These are phyloP conservation scores for Helicoverpa assulta DNA, from an alignment of 2,888 invertebrate species.

Conservation along the genomic window DNA sequence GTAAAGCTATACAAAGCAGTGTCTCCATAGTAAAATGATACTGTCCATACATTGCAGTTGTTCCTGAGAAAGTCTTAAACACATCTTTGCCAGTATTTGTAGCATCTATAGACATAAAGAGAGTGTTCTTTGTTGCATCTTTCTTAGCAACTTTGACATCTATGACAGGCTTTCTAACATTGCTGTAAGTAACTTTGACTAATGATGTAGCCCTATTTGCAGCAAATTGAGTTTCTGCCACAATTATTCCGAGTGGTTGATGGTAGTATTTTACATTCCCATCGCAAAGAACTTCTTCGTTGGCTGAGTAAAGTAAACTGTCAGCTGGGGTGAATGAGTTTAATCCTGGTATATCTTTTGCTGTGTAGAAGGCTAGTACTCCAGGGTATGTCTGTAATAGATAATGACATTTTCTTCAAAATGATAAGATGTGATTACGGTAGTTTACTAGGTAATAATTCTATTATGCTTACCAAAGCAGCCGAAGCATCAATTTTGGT, in stretches of 20 bases:
- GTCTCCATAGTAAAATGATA: constrained; percentile 94
- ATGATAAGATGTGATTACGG: too few relatives aligned
- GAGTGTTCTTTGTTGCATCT: constrained; percentile 15
- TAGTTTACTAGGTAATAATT: background rate
- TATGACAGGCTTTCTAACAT: constrained; percentile 63
- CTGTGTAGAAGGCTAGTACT: constrained; percentile 91
- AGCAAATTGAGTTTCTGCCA: constrained; percentile 87
- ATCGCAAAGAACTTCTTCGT: constrained; percentile 76
- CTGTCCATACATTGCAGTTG: constrained; percentile 88
- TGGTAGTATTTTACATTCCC: constrained; percentile 68
- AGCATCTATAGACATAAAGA: constrained; percentile 13
- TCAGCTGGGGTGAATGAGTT: constrained; percentile 88
- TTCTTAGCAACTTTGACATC: constrained; percentile 33
- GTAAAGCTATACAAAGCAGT: constrained; percentile 90
- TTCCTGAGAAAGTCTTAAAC: constrained; percentile 67
- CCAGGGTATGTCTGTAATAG: constrained; percentile 77
- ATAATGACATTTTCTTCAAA: background rate
- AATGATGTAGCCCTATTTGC: constrained; percentile 89
- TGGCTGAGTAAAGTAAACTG: constrained; percentile 16
- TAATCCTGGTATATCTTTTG: constrained; percentile 92
- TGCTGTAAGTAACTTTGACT: constrained; percentile 88
- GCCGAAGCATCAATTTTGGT: constrained; percentile 88
- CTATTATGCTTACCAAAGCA: constrained; percentile 89
- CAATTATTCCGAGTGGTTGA: constrained; percentile 81
- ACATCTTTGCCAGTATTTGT: constrained; percentile 41